Conservation (phyloP, 2,113 vertebrate genomes). For the Clarias gariepinus region DNA sequence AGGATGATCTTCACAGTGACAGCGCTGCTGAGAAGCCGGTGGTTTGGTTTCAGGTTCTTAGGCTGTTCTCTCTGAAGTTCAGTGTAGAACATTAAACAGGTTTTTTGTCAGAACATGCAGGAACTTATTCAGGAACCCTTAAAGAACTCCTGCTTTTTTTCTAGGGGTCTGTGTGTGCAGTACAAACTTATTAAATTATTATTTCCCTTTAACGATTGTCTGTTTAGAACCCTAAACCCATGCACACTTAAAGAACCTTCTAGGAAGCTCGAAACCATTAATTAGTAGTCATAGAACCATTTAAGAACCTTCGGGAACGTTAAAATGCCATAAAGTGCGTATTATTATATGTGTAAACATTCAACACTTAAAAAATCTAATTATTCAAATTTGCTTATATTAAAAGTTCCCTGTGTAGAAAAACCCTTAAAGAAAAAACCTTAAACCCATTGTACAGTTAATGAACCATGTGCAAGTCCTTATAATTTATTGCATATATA, state of each 20-base stretch:
- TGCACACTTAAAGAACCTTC: not conserved
- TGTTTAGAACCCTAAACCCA: not conserved
- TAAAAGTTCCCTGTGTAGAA: too few species aligned
- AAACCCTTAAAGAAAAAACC: too few species aligned
- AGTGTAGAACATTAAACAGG: not conserved
- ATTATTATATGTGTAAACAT: too few species aligned
- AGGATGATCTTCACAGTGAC: not conserved
- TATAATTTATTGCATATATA: not conserved
- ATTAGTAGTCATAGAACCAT: not conserved
- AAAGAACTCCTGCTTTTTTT: not conserved
- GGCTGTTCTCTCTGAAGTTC: not conserved
- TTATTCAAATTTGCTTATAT: too few species aligned
- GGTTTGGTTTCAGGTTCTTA: not conserved
- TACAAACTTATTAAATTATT: not conserved
- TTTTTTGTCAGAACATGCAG: not conserved
- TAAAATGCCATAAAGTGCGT: too few species aligned
- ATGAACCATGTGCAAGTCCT: not conserved
- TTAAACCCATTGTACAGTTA: too few species aligned
- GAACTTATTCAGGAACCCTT: not conserved
- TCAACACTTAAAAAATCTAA: too few species aligned
- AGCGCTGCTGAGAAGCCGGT: not conserved
- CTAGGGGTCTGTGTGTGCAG: not conserved
- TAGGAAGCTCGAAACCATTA: not conserved
- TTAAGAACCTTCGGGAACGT: not conserved
- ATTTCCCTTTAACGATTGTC: not conserved